Evolutionary conservation across 2,113 vertebrate genomes (phyloP), one percentile per base, ranked within the genome.

Genomic region (Tychaedon coryphoeus): DNA sequence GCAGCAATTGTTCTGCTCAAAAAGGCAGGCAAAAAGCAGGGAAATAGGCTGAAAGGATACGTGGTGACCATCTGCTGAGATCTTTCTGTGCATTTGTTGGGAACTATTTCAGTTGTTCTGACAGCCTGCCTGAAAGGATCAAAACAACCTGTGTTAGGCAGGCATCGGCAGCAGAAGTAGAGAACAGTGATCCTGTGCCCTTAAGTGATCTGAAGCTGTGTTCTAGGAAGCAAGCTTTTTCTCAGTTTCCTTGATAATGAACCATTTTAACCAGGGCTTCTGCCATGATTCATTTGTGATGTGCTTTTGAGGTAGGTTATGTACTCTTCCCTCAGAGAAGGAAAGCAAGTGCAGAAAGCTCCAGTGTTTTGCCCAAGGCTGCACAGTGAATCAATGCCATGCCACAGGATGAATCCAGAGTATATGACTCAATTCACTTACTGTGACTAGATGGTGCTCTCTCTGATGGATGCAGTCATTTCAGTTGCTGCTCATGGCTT

Each of bases 101-200:
- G 50, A 82, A 56, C 38, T 92, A 11, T 70, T 92, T 92, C 83
- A 93, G 24, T 53, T 84, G 26, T 57, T 93, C 33, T 81, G 86
- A 89, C 89, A 91, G 86, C 31, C 48, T 92, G 69, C 61, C 77
- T 66, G 61, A 89, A 92, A 89, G 66, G 50, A 91, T 84, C 57
- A 72, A 87, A 93, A 72, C 45, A 67, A 54, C 48, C 40, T 34
- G 45, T 7, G 28, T 45, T 43, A 38, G 0, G 0, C 22, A 75
- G 48, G 45, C 66, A 45, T 75, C 11, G 4, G 48, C 29, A 64
- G 8, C 1, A 4, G 51, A 10, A 74, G 38, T 61, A 75, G 53
- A 72, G 25, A 92, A 50, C 28, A 85, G 19, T 79, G 70, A 42
- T 89, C 6, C 53, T 60, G 60, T 53, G 47, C 72, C 40, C 61